Evolutionary conservation across 1,140 invertebrate species (phyloP), one percentile per base, ranked within the genome.

Genomic region (Tetramorium alpestre): DNA sequence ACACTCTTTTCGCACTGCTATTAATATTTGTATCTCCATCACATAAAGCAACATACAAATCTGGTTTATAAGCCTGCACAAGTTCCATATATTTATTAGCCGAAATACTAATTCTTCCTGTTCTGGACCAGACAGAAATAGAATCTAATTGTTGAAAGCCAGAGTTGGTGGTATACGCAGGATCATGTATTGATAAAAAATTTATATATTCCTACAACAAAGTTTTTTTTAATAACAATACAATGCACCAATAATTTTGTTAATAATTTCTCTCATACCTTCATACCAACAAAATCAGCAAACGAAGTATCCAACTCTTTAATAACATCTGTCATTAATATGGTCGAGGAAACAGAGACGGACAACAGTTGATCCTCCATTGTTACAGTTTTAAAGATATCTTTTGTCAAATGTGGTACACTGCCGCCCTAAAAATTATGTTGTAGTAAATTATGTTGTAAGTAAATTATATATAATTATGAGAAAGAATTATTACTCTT

Each of bases 11-110:
- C 56, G 96, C 96, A 0, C 96, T 94, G 89, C 97, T 97, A 25
- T 96, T 93, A 5, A 94, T 90, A 92, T 97, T 96, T 41, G 97
- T 98, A 90, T 98, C 97, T n/a, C 97, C 96, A 96, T 99, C 98
- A 93, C 97, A 97, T 80, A 99, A 95, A 25, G 97, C 96, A 92
- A 98, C 96, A 95, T 97, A 98, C 90, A 98, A 96, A 94, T 98
- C 97, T 67, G 98, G 98, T 94, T 97, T 96, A 92, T 97, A 97
- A 87, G 96, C 94, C 95, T 98, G 97, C 58, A 98, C 96, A 58
- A 97, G 92, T 90, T 98, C 96, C 96, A 98, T 97, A 94, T 98
- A 98, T 84, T 95, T 94, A 18, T 97, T 94, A 11, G 96, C 91
- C 81, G 96, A 96, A 22, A 98, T 76, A 77, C 96, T 94, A 75